Evolutionary conservation across 2,113 vertebrate genomes (phyloP).

Genomic region (Solenodon paradoxus): DNA sequence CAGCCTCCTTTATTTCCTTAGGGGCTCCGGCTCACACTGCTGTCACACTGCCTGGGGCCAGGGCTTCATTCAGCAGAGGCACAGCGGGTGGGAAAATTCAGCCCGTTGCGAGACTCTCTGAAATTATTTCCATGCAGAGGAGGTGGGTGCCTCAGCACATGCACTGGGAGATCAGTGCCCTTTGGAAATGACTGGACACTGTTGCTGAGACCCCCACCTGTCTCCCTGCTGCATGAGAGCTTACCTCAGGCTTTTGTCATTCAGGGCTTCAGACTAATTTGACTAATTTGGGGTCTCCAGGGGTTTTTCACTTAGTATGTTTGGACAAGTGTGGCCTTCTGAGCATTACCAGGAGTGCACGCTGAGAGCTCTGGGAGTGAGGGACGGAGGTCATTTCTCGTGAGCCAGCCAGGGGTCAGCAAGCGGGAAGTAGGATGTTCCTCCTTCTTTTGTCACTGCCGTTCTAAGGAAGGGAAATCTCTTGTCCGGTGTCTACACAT

Average conservation of each 20-base stretch:
- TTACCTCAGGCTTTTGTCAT: background rate
- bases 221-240: too few relatives aligned
- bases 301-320: background rate
- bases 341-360: background rate
- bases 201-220: too few relatives aligned
- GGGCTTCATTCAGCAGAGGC: background rate
- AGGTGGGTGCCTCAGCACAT: background rate
- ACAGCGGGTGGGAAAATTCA: background rate
- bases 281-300: too few relatives aligned
- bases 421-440: too few relatives aligned
- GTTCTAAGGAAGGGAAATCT: background rate
- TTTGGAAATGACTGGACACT: background rate
- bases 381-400: background rate
- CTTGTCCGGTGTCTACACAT: background rate
- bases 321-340: background rate
- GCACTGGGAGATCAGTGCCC: background rate
- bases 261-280: background rate
- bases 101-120: background rate
- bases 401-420: too few relatives aligned
- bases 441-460: background rate
- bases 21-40: background rate
- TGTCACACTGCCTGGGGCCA: too few relatives aligned
- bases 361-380: background rate
- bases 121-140: background rate
- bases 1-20: background rate